Evolutionary conservation across 2,888 invertebrate genomes (phyloP).

Genomic region (Tribolium freemani): DNA sequence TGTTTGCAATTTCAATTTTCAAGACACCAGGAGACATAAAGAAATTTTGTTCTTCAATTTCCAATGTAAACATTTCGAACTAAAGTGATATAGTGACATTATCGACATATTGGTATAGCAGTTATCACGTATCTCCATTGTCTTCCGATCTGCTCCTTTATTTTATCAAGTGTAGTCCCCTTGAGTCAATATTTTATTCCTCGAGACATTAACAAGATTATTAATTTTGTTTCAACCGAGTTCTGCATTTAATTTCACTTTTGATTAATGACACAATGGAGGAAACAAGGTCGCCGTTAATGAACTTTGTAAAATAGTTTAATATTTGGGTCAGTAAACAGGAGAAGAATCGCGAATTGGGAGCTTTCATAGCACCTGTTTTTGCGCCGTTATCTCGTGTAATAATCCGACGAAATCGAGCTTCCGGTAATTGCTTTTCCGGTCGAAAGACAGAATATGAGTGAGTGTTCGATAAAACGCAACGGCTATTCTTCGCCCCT

Average conservation of each 20-base stretch:
- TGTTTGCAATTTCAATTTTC: background rate
- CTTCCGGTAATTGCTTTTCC: slow-evolving; percentile 38
- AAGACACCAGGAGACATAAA: background rate
- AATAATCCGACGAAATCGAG: slow-evolving; percentile 34
- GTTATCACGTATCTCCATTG: slow-evolving; percentile 1
- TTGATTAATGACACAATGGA: slow-evolving; percentile 10
- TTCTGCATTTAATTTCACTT: background rate
- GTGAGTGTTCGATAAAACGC: slow-evolving; percentile 53
- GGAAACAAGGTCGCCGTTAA: slow-evolving; percentile 19
- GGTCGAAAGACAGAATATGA: slow-evolving; percentile 47
- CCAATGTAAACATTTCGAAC: background rate
- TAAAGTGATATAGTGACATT: background rate
- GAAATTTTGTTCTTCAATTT: background rate
- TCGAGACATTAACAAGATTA: slow-evolving; percentile 1
- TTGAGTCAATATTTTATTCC: background rate
- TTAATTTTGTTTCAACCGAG: background rate
- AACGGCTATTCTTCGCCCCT: slow-evolving; percentile 57
- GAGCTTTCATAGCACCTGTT: slow-evolving; percentile 36
- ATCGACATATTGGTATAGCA: slow-evolving; percentile 2
- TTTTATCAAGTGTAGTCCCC: background rate
- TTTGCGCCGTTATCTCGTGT: slow-evolving; percentile 33
- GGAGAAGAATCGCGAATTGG: slow-evolving; percentile 16
- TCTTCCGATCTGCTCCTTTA: background rate
- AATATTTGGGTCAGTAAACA: background rate
- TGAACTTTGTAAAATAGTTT: slow-evolving; percentile 23